Percentiles rank a stretch among this genome's conserved stretches.
These are phyloP conservation scores for Odontamblyopus lacepedii DNA, from an alignment of 2,797 vertebrate species.

Conservation along the genomic window DNA sequence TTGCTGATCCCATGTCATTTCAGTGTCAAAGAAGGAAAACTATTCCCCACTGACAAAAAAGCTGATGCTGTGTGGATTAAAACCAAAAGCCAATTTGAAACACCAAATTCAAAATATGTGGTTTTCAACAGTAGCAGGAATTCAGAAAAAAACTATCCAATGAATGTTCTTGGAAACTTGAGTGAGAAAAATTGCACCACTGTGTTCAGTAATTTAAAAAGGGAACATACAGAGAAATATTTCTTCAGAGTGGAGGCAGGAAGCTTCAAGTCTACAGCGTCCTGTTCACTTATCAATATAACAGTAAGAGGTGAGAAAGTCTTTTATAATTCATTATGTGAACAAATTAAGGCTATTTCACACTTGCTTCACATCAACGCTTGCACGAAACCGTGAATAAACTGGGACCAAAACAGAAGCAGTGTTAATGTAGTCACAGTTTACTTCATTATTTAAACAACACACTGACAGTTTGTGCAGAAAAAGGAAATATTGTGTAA, in stretches of 20 bases:
- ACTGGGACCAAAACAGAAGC: too few relatives aligned
- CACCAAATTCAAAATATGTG: rapidly evolving
- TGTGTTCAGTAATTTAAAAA: slow-evolving; percentile 37
- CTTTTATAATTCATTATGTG: neutral
- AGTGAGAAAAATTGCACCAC: slow-evolving; percentile 54
- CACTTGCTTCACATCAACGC: neutral
- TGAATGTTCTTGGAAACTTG: slow-evolving; percentile 45
- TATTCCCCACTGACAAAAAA: rapidly evolving
- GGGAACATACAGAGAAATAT: slow-evolving; percentile 6
- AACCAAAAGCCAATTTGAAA: rapidly evolving
- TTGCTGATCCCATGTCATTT: slow-evolving; percentile 64
- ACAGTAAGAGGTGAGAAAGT: slow-evolving; percentile 43
- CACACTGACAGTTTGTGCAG: neutral
- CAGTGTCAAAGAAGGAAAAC: rapidly evolving
- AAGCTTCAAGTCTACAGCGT: rapidly evolving
- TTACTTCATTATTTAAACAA: neutral
- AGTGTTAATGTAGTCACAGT: neutral
- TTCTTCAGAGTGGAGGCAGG: slow-evolving; percentile 52
- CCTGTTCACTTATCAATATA: slow-evolving; percentile 21
- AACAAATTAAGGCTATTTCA: too few relatives aligned
- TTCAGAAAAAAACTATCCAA: neutral
- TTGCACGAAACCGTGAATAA: neutral
- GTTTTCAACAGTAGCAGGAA: slow-evolving; percentile 28
- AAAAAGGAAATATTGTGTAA: neutral
- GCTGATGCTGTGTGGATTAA: slow-evolving; percentile 42